Evolutionary conservation across 2,888 invertebrate genomes (phyloP).

Genomic region (Ommatoiulus sabulosus): DNA sequence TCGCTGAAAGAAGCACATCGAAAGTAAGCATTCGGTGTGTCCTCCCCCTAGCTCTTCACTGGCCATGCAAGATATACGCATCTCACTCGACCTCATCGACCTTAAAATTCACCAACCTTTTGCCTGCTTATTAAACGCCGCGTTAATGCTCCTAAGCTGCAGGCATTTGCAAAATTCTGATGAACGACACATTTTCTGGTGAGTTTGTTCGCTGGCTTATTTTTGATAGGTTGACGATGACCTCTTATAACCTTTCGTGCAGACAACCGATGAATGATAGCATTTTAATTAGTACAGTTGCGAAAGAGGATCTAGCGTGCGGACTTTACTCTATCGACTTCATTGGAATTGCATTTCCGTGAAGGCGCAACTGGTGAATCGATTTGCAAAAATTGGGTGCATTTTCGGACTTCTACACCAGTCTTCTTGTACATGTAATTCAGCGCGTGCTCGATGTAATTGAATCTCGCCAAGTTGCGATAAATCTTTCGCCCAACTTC

Average conservation of each 20-base stretch:
- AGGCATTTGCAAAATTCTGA: not conserved
- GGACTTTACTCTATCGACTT: not conserved
- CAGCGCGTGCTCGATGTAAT: not conserved
- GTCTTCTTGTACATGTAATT: not conserved
- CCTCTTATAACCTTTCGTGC: not conserved
- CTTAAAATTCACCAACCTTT: not conserved
- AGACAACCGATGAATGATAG: constrained; percentile 21
- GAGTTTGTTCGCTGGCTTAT: not conserved
- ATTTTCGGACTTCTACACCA: not conserved
- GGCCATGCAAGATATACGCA: not conserved
- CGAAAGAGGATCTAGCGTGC: not conserved
- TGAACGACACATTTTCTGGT: not conserved
- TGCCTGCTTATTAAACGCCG: not conserved
- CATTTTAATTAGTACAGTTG: not conserved
- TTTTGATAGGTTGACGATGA: not conserved
- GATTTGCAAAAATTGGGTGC: not conserved
- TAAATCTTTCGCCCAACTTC: not conserved
- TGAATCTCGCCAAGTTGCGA: not conserved
- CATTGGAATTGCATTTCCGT: constrained; percentile 1
- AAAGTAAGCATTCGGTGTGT: too few species aligned
- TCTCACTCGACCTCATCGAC: not conserved
- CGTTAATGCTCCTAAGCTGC: not conserved
- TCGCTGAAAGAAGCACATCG: too few species aligned
- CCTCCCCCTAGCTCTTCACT: too few species aligned
- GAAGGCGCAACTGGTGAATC: not conserved